Conservation (phyloP, 2,888 invertebrate species). For the Nomada flava region DNA sequence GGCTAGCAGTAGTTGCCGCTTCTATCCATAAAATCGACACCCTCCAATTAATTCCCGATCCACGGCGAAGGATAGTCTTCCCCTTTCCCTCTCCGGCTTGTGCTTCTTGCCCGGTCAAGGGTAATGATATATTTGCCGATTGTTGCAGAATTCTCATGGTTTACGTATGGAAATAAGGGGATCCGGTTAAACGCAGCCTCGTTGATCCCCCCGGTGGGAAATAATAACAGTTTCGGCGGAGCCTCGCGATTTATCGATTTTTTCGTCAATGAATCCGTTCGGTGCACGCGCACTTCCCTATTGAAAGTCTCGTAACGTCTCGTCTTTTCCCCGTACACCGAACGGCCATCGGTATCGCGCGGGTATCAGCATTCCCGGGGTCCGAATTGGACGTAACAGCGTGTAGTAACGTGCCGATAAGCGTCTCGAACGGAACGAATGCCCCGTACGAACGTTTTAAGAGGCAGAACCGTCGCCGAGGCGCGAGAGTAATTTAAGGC, state of each 20-base stretch:
- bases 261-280: constrained; percentile 19
- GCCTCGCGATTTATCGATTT: too few species aligned
- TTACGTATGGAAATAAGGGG: constrained; percentile 58
- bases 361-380: constrained; percentile 61
- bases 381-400: constrained; percentile 68
- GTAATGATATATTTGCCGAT: constrained; percentile 63
- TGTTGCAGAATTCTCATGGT: constrained; percentile 60
- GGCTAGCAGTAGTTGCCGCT: constrained; percentile 55
- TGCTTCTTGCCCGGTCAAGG: constrained; percentile 26
- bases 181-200: constrained; percentile 22
- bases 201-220: constrained; percentile 27
- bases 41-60: constrained; percentile 63
- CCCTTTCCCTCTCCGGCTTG: constrained; percentile 6
- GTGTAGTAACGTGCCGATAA: constrained; percentile 68
- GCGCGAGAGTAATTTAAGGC: constrained; percentile 69
- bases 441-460: constrained; percentile 65
- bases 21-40: constrained; percentile 64
- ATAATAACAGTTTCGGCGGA: constrained; percentile 42
- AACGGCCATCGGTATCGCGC: constrained; percentile 39
- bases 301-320: background rate
- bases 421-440: constrained; percentile 61
- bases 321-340: constrained; percentile 5
- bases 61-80: background rate
- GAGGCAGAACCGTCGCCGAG: constrained; percentile 60
- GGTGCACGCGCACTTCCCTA: constrained; percentile 9